Evolutionary conservation across 2,888 invertebrate species (phyloP), one percentile per base, ranked within the genome.

Genomic region (Nycteola revayana): DNA sequence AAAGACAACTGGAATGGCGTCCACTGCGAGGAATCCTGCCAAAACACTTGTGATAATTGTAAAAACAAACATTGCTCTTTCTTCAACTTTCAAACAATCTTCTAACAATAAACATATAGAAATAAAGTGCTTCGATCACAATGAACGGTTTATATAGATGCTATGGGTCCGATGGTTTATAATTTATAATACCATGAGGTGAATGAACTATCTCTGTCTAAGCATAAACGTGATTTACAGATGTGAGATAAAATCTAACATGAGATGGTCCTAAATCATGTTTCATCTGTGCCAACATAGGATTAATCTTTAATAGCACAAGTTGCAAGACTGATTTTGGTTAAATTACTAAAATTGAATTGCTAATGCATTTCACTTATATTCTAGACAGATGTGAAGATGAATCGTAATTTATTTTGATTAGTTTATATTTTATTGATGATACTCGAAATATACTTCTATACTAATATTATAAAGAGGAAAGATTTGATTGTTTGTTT

Each of bases 1-100:
- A 25, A 75, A 60, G 42, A 77, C 63, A 29, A 77, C 38, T 27
- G 79, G 77, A 35, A 56, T 42, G 1, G 64, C 61, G n/a, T 41
- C 32, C 10, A 62, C 49, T 10, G 48, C 10, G 34, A 10, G 60
- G 46, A 25, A 42, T 9, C 35, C 49, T 22, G 23, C 29, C 2
- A 38, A 49, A 49, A 61, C 43, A 3, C 49, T 48, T 28, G 33
- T 20, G n/a, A 53, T 36, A 29, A 27, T 17, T 14, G 28, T 32
- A 7, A 46, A 33, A 48, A 34, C 36, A 34, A 42, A 51, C 53
- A 59, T 58, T 28, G 31, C n/a, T 21, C 21, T 21, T 21, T n/a
- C 21, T 7, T 38, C 29, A 32, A 40, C 26, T 35, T 42, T 40
- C 35, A 32, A 42, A 36, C 24, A 26, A 30, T 31, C 10, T 22